These are phyloP conservation scores for Sitobion miscanthi DNA, from an alignment of 1,140 invertebrate genomes.

Conservation along the genomic window DNA sequence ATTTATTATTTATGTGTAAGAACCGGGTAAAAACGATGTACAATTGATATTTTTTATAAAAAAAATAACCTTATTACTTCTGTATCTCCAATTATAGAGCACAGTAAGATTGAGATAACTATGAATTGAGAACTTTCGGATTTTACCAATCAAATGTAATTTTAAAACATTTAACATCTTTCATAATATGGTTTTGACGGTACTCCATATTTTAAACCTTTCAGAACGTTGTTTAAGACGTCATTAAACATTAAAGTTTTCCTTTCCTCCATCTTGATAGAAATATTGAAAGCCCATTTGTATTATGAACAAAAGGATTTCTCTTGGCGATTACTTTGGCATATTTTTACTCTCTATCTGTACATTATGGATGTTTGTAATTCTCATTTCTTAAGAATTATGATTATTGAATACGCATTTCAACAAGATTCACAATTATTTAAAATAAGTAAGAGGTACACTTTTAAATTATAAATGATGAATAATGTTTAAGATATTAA, in stretches of 20 bases:
- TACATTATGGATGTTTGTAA: not conserved
- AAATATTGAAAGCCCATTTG: slow-evolving; percentile 19
- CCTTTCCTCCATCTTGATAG: not conserved
- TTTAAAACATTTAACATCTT: not conserved
- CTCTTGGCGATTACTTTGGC: not conserved
- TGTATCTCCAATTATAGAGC: not conserved
- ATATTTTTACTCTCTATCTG: not conserved
- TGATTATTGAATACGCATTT: not conserved
- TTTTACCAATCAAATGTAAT: not conserved
- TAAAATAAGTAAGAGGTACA: not conserved
- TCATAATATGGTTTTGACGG: not conserved
- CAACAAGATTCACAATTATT: not conserved
- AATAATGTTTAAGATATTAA: not conserved
- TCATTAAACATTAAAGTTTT: not conserved
- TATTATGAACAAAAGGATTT: not conserved
- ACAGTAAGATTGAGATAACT: not conserved
- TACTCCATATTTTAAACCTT: not conserved
- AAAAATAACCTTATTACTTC: not conserved
- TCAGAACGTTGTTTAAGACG: not conserved
- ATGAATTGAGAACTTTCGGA: not conserved
- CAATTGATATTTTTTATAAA: not conserved
- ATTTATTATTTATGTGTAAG: not conserved
- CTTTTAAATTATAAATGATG: not conserved
- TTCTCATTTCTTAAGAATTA: not conserved
- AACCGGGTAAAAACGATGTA: not conserved